Base-by-base conservation (phyloP, 64 coral and sea anemone genomes). In the Stylophora pistillata region DNA sequence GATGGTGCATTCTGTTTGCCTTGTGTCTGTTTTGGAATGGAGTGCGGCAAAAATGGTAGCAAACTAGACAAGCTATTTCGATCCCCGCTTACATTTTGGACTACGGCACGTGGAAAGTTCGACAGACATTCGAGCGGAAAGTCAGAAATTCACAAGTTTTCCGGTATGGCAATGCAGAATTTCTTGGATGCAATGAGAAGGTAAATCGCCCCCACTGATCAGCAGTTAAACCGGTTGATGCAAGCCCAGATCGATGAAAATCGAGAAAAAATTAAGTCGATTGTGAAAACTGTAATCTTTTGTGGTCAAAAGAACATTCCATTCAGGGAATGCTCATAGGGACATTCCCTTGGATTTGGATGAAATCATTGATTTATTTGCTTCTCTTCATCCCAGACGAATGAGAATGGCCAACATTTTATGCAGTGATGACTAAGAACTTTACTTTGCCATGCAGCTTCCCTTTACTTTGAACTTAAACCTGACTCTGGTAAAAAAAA, bases 361-460 rank as follows among this genome's bases (percentile, higher is more conserved):
- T 27, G 61, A 71, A 71, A 89, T 89, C 34, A 72, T 81, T 53
- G 13, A 89, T 33, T 89, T 89, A 25, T 89, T 80, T 53, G 75
- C 87, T 54, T 5, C 72, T 23, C 76, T 74, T 29, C 74, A 89
- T 55, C 87, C 58, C 15, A 21, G 59, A 80, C 53, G 75, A 78
- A 89, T 76, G 74, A 76, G 74, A 52, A 76, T 76, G 74, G 74
- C 74, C 74, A 76, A 52, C 74, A 76, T 76, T 76, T 76, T 54
- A 76, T 76, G 74, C 32, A 76, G 74, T 76, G 74, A 76, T 76
- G 33, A 76, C 74, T 76, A 76, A 76, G 74, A 76, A 52, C 74
- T 76, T 53, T 47, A 76, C 71, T 73, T 73, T 73, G 71, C 71
- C 71, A 1, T 73, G 71, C 71, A 72, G 27, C 69, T 7, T 72